Conservation (phyloP, 2,888 invertebrate species). For the Drosophila differens region DNA sequence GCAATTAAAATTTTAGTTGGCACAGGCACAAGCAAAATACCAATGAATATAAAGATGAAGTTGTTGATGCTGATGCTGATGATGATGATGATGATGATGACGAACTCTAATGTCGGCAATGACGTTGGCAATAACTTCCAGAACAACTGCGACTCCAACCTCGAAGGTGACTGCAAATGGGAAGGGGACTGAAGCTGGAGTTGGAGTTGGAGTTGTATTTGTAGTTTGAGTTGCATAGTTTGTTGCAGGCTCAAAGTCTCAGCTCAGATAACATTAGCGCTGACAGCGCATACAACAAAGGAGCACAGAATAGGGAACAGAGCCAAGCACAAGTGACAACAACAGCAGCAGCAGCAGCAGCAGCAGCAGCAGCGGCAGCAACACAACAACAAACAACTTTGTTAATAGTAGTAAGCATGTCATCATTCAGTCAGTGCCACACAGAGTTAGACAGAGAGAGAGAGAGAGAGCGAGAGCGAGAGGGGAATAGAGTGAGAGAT, state of each 20-base stretch:
- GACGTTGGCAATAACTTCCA: conserved; percentile 36
- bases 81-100: conserved; percentile 19
- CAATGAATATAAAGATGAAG: conserved; percentile 10
- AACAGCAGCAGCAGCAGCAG: conserved; percentile 4
- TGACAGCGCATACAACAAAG: conserved; percentile 64
- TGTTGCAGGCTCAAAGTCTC: conserved; percentile 47
- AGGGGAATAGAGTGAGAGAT: not conserved
- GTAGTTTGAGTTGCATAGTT: conserved; percentile 13
- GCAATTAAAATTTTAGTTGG: conserved; percentile 62
- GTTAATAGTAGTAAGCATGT: conserved; percentile 71
- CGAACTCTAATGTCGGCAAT: conserved; percentile 48
- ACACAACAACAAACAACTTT: conserved; percentile 59
- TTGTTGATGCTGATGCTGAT: not conserved
- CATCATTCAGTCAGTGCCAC: conserved; percentile 55
- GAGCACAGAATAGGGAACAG: conserved; percentile 22
- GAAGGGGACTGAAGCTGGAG: conserved; percentile 6
- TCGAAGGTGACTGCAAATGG: conserved; percentile 28
- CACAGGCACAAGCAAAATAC: conserved; percentile 21
- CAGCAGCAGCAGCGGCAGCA: not conserved
- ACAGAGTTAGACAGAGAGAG: not conserved
- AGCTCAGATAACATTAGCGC: conserved; percentile 68
- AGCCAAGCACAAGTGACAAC: conserved; percentile 5
- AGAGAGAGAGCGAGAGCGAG: not conserved
- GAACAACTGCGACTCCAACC: conserved; percentile 23
- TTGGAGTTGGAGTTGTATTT: not conserved